Percentiles rank a stretch among this genome's conserved stretches.
Conservation (phyloP, 1,140 invertebrate species). For the Danaus plexippus region DNA sequence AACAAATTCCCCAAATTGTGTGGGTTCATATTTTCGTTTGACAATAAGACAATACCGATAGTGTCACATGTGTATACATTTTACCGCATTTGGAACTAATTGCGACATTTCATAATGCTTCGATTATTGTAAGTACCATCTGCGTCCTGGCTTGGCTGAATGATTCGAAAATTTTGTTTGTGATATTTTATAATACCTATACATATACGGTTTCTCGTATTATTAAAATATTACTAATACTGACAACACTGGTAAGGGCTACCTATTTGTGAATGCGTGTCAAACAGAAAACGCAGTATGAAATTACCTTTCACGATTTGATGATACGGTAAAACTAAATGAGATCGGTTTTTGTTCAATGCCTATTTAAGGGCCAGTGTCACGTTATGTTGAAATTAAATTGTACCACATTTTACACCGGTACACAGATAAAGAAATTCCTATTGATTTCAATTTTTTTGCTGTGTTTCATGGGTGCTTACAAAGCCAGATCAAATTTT, state of each 20-base stretch:
- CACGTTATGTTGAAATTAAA: constrained; percentile 42
- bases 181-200: not conserved
- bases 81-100: constrained; percentile 67
- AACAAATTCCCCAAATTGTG: constrained; percentile 66
- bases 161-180: not conserved
- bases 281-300: constrained; percentile 63
- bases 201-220: not conserved
- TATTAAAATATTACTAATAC: constrained; percentile 31
- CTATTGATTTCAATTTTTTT: constrained; percentile 18
- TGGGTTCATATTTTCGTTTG: constrained; percentile 63
- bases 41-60: constrained; percentile 69
- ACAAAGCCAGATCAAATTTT: too few relatives aligned
- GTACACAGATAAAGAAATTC: constrained; percentile 28
- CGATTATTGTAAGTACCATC: constrained; percentile 61
- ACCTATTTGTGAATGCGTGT: constrained; percentile 52
- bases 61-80: constrained; percentile 64
- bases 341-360: constrained; percentile 56
- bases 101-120: constrained; percentile 63
- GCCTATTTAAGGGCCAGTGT: constrained; percentile 25
- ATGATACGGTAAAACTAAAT: constrained; percentile 57
- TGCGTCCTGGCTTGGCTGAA: constrained; percentile 21
- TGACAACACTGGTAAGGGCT: constrained; percentile 57
- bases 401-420: constrained; percentile 32
- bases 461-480: too few relatives aligned
- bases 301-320: constrained; percentile 67